Evolutionary conservation across 2,888 invertebrate genomes (phyloP), one percentile per base, ranked within the genome.

Genomic region (Ophion obscuratus): DNA sequence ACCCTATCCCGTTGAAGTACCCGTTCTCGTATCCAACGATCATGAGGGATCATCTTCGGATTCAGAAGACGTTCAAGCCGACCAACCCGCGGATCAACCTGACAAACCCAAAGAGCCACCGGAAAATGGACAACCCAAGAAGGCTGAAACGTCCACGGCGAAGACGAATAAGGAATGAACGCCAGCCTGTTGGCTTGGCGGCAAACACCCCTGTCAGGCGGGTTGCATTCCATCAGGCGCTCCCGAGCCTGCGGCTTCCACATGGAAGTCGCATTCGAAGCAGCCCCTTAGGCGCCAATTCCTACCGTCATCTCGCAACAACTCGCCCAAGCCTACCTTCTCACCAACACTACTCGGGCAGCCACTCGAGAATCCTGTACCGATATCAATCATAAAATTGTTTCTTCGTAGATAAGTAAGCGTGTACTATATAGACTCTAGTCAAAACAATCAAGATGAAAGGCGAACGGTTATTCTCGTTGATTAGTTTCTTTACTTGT

Each of bases 1-100:
- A 82, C 96, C 96, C 74, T 96, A 96, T 90, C 95, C 95, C 62
- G 96, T 96, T 70, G 96, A 97, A 95, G 96, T 96, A 70, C 96
- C 95, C 66, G 94, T 96, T 67, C 96, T 96, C 0, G 94, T 96
- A 71, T 95, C 96, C 77, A 94, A 95, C 59, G 93, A 95, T 61
- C 86, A 90, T 71, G 88, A 91, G 40, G 70, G 40, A 36, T 64
- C 75, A 6, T 24, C 80, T 17, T 70, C 82, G 24, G 73, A 85
- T 62, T 40, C 83, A 36, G 75, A 83, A 31, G 81, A 83, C 7
- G 40, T 77, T 9, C 84, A 87, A 62, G 80, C 74, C 14, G 85
- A 88, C 62, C 74, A 88, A 67, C 78, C 85, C 7, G 66, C 76
- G 47, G 59, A 73, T 40, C 53, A 59, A 61, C 2, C 78, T n/a